Evolutionary conservation across 2,113 vertebrate genomes (phyloP).

Genomic region (Aramus guarauna): DNA sequence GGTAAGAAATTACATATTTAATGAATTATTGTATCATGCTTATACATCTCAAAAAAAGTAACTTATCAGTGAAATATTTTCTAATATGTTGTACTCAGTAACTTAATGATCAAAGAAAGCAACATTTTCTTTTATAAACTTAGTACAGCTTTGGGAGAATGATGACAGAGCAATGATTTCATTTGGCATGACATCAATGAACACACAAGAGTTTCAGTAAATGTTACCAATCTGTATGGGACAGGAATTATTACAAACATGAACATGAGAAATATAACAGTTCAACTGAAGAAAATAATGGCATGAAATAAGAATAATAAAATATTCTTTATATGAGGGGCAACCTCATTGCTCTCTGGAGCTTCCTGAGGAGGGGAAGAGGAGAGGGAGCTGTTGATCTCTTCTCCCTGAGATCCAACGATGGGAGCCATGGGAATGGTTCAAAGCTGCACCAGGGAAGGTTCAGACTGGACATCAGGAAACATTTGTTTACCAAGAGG

Average conservation of each 20-base stretch:
- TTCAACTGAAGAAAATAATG: neutral
- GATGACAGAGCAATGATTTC: slow-evolving; percentile 42
- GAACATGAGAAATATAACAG: neutral
- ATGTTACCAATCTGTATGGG: neutral
- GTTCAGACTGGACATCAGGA: neutral
- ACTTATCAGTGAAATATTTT: neutral
- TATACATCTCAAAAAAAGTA: neutral
- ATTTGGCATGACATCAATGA: slow-evolving; percentile 32
- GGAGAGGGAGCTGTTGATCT: neutral
- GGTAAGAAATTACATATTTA: neutral
- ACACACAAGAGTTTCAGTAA: neutral
- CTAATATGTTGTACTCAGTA: neutral
- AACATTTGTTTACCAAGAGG: neutral
- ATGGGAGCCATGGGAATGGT: neutral
- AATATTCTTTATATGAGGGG: neutral
- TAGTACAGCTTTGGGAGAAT: neutral
- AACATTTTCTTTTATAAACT: neutral
- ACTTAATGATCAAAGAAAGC: slow-evolving; percentile 31
- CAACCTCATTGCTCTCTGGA: neutral
- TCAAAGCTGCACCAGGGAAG: neutral
- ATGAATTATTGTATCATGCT: neutral
- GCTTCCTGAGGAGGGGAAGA: neutral
- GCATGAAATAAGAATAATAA: neutral
- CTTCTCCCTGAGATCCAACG: neutral
- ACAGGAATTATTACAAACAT: neutral